Evolutionary conservation across 2,113 vertebrate genomes (phyloP), one percentile per base, ranked within the genome.

Genomic region (Rhagologus leucostigma): DNA sequence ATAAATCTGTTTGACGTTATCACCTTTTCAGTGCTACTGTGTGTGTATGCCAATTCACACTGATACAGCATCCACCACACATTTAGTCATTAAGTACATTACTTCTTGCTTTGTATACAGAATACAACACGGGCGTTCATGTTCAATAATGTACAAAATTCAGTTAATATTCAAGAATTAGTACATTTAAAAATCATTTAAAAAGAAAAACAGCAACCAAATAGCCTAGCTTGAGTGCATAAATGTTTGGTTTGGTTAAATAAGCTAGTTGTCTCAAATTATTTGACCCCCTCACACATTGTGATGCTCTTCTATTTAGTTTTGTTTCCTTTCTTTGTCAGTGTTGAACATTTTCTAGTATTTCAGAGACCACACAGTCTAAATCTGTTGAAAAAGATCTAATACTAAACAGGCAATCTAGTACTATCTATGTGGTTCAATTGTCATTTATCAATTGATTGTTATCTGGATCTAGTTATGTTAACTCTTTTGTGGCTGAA

Each of bases 401-500:
- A 89, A 95, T 94, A 97, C 93, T 97, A 97, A 97, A 98, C 95
- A 94, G 87, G 95, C 96, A 97, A 97, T 97, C 97, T 97, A 97
- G 97, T 91, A 95, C 95, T 97, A 96, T 97, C 95, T 97, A 94
- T 95, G 96, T 94, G 97, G 95, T 96, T 98, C 98, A 98, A 97
- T 97, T 64, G 16, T 94, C 92, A 98, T 98, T 98, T 98, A 98
- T 98, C 97, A 98, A 98, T 98, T 97, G 98, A 98, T 98, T 90
- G 65, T 97, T 98, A 98, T 97, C 97, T 97, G 89, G 92, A 96
- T 96, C 94, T 95, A 95, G 91, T 95, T 97, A 95, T 93, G 93
- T 98, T 98, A 98, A 98, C 98, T 95, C 97, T 96, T 98, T 91
- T 96, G 92, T 96, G 85, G 77, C 97, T 97, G 97, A 93, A 93